Conservation (phyloP, 2,797 vertebrate species). For the Notolepis coatsorum region DNA sequence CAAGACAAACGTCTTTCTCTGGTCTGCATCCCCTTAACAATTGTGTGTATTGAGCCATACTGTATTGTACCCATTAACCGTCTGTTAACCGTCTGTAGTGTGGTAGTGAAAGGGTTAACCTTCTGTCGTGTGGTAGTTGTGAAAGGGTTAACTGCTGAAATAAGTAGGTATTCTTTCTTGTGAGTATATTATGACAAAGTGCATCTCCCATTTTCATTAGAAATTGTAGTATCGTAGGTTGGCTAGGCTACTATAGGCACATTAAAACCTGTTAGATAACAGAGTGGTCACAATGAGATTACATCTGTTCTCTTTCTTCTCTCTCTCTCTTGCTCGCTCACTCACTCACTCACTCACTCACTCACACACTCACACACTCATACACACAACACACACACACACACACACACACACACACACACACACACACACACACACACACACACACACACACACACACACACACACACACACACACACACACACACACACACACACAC, state of each 20-base stretch:
- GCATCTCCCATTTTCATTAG: not conserved
- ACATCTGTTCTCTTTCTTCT: not conserved
- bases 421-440: not conserved
- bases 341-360: not conserved
- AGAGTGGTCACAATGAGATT: slow-evolving; percentile 21
- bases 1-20: too few relatives aligned
- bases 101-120: too few relatives aligned
- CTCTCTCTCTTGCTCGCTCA: not conserved
- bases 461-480: not conserved
- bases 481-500: slow-evolving; percentile 1
- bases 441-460: too few relatives aligned
- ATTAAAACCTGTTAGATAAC: slow-evolving; percentile 20
- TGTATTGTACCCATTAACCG: too few relatives aligned
- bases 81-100: too few relatives aligned
- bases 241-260: not conserved
- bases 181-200: not conserved
- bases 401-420: not conserved
- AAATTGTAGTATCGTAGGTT: not conserved
- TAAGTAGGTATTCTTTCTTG: slow-evolving; percentile 3
- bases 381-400: too few relatives aligned
- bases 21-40: too few relatives aligned
- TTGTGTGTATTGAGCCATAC: too few relatives aligned
- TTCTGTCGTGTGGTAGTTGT: too few relatives aligned
- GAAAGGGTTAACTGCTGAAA: too few relatives aligned
- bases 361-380: not conserved